phyloP scores from a whole-genome alignment of 2,113 vertebrate genomes.

The Glaucomys volans region DNA sequence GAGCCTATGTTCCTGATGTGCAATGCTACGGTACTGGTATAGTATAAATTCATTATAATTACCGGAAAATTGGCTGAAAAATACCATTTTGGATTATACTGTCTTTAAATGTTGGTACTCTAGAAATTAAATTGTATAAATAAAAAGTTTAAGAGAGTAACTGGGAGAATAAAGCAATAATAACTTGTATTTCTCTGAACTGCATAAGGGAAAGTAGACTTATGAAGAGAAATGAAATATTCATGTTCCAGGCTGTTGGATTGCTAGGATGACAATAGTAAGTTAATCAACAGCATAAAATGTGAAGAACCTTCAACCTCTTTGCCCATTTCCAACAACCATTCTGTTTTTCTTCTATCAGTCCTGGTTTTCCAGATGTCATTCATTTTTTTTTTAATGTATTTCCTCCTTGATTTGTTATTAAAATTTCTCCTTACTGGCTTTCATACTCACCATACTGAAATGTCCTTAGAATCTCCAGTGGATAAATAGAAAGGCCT shows the following conservation, averaged over 20 bases:
- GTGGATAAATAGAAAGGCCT: background rate
- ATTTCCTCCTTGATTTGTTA: background rate
- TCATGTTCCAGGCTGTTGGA: background rate
- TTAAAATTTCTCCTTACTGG: background rate
- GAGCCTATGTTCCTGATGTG: background rate
- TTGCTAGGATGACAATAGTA: background rate
- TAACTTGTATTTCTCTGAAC: constrained; percentile 36
- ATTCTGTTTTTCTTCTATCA: background rate
- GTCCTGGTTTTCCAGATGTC: background rate
- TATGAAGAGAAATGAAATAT: background rate
- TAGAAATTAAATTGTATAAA: constrained; percentile 41
- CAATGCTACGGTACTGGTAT: background rate
- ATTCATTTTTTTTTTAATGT: background rate
- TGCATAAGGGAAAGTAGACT: background rate
- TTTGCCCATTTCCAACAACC: background rate
- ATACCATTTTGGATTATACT: constrained; percentile 32
- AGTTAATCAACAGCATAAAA: background rate
- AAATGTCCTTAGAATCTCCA: background rate
- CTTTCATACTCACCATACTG: background rate
- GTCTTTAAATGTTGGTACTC: constrained; percentile 16
- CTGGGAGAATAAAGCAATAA: background rate
- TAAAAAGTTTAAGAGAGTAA: constrained; percentile 45
- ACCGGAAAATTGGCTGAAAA: background rate
- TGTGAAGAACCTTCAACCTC: background rate
- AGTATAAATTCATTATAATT: background rate